These are phyloP conservation scores for Pluvianellus socialis DNA, from an alignment of 2,113 vertebrate species.

Conservation along the genomic window DNA sequence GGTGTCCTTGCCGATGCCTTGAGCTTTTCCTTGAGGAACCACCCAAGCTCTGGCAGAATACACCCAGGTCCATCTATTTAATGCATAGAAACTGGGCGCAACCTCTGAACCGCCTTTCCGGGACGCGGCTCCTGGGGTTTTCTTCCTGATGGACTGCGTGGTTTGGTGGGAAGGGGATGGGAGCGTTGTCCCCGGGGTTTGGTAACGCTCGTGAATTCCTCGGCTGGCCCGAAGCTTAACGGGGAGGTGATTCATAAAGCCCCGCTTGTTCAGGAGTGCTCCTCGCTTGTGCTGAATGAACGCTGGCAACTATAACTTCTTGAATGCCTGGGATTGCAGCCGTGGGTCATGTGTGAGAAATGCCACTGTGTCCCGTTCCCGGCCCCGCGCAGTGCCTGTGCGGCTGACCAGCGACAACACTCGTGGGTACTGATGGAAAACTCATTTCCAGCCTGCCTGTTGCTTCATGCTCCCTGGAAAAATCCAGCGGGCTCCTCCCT, in stretches of 20 bases:
- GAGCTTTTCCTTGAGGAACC: neutral
- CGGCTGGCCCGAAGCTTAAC: neutral
- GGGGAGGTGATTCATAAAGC: conserved; percentile 36
- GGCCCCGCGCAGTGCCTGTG: neutral
- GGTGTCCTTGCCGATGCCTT: neutral
- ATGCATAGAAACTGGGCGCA: neutral
- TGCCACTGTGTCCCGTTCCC: neutral
- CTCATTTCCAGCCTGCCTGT: conserved; percentile 54
- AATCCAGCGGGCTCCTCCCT: conserved; percentile 58
- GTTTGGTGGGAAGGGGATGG: neutral
- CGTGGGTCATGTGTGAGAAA: neutral
- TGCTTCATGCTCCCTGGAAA: conserved; percentile 62
- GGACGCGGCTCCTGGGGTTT: neutral
- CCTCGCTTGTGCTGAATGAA: neutral
- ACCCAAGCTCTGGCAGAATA: neutral
- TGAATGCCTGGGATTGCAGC: conserved; percentile 8
- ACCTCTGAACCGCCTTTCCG: neutral
- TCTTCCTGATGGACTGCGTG: neutral
- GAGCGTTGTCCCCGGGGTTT: neutral
- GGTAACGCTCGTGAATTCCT: neutral
- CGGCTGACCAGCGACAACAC: neutral
- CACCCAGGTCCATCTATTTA: neutral
- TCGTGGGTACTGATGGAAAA: conserved; percentile 21
- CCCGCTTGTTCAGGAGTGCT: conserved; percentile 16
- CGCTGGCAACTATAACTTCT: neutral